These are phyloP conservation scores for Coendou prehensilis DNA, from an alignment of 2,797 vertebrate species.

Conservation along the genomic window DNA sequence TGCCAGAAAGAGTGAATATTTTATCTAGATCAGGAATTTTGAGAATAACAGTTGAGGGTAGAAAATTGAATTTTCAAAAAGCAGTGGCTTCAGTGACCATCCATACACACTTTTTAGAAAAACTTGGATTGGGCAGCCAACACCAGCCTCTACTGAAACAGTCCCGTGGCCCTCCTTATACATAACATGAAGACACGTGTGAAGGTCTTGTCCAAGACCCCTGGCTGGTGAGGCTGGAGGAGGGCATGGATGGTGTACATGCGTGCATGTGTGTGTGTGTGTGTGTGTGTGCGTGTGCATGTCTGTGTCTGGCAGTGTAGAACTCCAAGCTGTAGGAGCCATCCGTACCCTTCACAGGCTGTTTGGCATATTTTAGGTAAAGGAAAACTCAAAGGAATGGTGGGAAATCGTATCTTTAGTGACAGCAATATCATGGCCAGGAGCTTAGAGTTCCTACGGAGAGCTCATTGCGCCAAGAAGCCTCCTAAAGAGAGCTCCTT, in stretches of 20 bases:
- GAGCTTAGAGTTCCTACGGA: conserved; percentile 4
- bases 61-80: not conserved
- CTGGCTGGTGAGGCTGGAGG: not conserved
- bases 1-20: not conserved
- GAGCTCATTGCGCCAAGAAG: conserved; percentile 51
- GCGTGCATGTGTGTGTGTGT: not conserved
- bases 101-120: not conserved
- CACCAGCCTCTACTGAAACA: not conserved
- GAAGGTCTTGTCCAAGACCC: not conserved
- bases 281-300: fast-evolving
- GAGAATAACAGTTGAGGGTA: not conserved
- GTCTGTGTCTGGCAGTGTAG: not conserved
- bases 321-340: not conserved
- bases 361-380: not conserved
- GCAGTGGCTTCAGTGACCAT: not conserved
- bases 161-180: not conserved
- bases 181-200: not conserved
- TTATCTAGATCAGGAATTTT: not conserved
- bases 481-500: not conserved
- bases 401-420: not conserved
- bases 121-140: not conserved
- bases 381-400: not conserved
- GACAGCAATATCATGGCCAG: not conserved
- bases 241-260: not conserved
- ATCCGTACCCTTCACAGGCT: not conserved